Conservation (phyloP, 2,888 invertebrate genomes). For the Sesia bembeciformis region DNA sequence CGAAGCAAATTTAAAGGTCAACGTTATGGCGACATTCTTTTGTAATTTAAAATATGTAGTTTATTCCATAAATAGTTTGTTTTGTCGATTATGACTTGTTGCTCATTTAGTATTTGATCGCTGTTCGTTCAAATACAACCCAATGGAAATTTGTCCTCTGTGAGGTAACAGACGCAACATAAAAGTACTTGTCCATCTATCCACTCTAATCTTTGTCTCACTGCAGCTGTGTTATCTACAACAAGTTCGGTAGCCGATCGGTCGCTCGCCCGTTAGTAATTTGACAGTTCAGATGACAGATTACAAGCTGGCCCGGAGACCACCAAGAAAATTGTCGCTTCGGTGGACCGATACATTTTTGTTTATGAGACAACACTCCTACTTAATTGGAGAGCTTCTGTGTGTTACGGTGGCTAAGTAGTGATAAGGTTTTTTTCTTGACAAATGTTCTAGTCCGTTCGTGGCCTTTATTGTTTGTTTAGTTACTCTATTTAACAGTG, state of each 20-base stretch:
- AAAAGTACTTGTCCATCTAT: no score
- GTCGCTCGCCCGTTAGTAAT: conserved; percentile 72
- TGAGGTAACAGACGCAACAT: conserved; percentile 14
- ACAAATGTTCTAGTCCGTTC: neutral
- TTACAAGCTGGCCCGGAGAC: conserved; percentile 56
- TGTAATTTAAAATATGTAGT: no score
- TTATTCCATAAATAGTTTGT: no score
- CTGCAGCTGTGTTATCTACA: conserved; percentile 60
- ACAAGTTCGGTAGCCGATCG: conserved; percentile 73
- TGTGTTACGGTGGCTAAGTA: conserved; percentile 9
- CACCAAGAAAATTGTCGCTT: conserved; percentile 64
- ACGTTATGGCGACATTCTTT: no score
- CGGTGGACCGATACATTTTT: conserved; percentile 48
- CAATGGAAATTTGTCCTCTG: conserved; percentile 1
- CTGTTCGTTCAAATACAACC: no score
- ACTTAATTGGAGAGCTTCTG: conserved; percentile 58
- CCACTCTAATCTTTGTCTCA: conserved; percentile 31
- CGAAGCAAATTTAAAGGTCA: no score
- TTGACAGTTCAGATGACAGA: conserved; percentile 74
- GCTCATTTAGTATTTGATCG: no score
- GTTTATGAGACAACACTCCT: conserved; percentile 47
- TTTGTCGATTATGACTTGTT: no score
- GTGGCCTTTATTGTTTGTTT: neutral
- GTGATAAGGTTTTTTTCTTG: neutral
- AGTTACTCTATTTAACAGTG: no score